These are phyloP conservation scores for Leptura quadrifasciata DNA, from an alignment of 2,888 invertebrate genomes.

Conservation along the genomic window DNA sequence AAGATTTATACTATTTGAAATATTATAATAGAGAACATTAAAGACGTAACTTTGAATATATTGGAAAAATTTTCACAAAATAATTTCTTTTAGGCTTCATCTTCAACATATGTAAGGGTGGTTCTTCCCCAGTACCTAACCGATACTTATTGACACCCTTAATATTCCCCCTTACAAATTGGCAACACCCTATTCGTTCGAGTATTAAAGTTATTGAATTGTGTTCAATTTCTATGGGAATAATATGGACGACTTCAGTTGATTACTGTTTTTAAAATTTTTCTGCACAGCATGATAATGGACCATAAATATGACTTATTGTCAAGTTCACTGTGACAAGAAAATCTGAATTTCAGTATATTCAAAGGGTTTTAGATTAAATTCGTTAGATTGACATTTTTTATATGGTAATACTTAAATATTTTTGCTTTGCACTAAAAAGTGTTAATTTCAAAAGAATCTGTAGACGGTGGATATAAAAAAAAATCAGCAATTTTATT, in stretches of 20 bases:
- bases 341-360: not conserved
- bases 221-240: constrained; percentile 58
- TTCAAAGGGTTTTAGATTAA: not conserved
- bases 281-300: constrained; percentile 42
- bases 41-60: not conserved
- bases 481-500: no score
- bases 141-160: constrained; percentile 68
- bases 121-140: constrained; percentile 58
- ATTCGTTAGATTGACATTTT: no score
- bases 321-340: not conserved
- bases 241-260: constrained; percentile 59
- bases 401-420: no score
- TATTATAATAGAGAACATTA: not conserved
- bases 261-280: constrained; percentile 58
- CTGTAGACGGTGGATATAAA: no score
- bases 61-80: not conserved
- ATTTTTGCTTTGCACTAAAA: no score
- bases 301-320: constrained; percentile 20
- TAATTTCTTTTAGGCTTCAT: constrained; percentile 14
- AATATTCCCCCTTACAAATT: constrained; percentile 58
- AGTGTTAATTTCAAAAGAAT: no score
- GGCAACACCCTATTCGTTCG: constrained; percentile 59
- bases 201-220: constrained; percentile 61
- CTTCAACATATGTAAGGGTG: constrained; percentile 45
- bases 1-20: not conserved